phyloP scores from a whole-genome alignment of 2,888 invertebrate species.

The Falcaria lacertinaria region DNA sequence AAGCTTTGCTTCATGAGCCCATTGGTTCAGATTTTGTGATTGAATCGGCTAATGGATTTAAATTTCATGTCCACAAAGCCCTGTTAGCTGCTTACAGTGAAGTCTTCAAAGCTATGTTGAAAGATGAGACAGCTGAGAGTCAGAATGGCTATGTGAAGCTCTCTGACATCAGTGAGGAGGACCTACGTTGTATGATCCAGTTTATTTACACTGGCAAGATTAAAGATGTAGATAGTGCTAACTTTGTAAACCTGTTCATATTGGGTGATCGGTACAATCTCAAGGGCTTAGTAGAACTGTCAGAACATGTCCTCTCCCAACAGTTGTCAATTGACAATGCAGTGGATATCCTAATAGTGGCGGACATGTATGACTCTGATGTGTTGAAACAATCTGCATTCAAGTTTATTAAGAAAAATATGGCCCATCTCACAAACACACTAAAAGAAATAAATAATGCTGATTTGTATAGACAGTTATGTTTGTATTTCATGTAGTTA shows the following conservation, averaged over 20 bases:
- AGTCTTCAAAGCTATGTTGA: conserved; percentile 70
- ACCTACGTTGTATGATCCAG: conserved; percentile 51
- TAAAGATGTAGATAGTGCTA: conserved; percentile 44
- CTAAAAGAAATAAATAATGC: conserved; percentile 55
- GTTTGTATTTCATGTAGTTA: conserved; percentile 38
- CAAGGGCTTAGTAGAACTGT: conserved; percentile 47
- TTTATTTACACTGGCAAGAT: conserved; percentile 64
- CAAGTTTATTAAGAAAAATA: conserved; percentile 58
- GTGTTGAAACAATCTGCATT: conserved; percentile 47
- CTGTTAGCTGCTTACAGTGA: conserved; percentile 58
- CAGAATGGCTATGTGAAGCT: conserved; percentile 57
- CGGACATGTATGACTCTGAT: conserved; percentile 58
- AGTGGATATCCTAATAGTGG: conserved; percentile 50
- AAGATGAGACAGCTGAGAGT: conserved; percentile 64
- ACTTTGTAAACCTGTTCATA: conserved; percentile 52
- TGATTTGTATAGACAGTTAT: conserved; percentile 50
- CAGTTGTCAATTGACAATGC: conserved; percentile 53
- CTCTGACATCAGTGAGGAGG: conserved; percentile 53
- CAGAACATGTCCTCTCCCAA: conserved; percentile 45
- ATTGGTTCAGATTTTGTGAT: conserved; percentile 61
- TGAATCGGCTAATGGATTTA: conserved; percentile 55
- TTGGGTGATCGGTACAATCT: conserved; percentile 61
- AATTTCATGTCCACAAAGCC: conserved; percentile 57
- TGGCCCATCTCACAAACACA: conserved; percentile 33
- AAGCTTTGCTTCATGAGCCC: conserved; percentile 49